Base-by-base conservation (phyloP, 2,888 invertebrate genomes). In the Hirtodrosophila histrioides region DNA sequence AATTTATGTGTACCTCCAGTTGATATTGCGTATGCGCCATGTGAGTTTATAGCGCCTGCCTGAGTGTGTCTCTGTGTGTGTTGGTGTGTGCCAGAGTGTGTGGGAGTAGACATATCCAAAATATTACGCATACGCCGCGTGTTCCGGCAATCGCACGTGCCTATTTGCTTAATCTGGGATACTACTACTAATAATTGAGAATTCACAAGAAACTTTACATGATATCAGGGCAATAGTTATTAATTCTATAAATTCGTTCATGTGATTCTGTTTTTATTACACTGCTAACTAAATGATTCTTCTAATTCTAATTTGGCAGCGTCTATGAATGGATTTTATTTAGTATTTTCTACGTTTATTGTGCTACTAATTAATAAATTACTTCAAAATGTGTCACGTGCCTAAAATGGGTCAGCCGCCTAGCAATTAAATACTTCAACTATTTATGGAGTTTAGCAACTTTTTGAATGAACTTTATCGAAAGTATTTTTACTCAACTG, bases 21-120 rank as follows among this genome's bases (percentile, higher is more conserved):
- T 61, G 65, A 74, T 84, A 86, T 82, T 82, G 86, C 86, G 82
- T 82, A 87, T 79, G 54, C 83, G 80, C 86, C 82, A 63, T 58
- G 68, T 66, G 55, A 80, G 58, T 73, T 63, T 65, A 69, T 72
- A 60, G 63, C 66, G 41, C n/a, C n/a, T n/a, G n/a, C n/a, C n/a
- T n/a, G n/a, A n/a, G n/a, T n/a, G n/a, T n/a, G n/a, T n/a, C n/a
- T n/a, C n/a, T 31, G 36, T 67, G 63, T 44, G 46, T 37, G 56
- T 55, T n/a, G n/a, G 12, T 17, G 27, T 33, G 44, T 12, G 23
- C 12, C 27, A 23, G n/a, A 17, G 17, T 60, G 33, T 63, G 43
- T 40, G 48, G 53, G 51, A 5, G 51, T 50, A 54, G 51, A 49
- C 3, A 10, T 24, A 50, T 35, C 9, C 17, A 12, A 54, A 54